phyloP scores from a whole-genome alignment of 2,113 vertebrate genomes.

The Epinephelus fuscoguttatus region DNA sequence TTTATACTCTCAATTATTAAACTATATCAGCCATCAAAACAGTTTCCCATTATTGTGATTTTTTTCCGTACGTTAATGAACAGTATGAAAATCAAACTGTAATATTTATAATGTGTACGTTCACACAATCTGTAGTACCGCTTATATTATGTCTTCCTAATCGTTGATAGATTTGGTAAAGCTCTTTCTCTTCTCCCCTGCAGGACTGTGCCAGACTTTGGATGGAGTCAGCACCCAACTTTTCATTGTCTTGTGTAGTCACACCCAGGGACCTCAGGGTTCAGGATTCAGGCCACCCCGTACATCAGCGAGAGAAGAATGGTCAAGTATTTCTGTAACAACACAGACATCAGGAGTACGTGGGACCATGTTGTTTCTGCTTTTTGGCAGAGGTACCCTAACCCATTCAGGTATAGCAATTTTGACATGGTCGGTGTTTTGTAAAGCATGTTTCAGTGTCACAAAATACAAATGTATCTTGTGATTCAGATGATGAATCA shows the following conservation, averaged over 20 bases:
- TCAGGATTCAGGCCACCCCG: conserved; percentile 31
- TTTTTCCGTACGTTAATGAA: background rate
- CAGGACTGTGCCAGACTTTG: conserved; percentile 63
- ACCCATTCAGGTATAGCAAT: conserved; percentile 85
- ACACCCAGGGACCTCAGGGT: conserved; percentile 23
- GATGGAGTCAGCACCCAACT: conserved; percentile 72
- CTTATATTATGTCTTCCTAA: background rate
- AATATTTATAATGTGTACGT: background rate
- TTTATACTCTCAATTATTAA: background rate
- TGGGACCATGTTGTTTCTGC: conserved; percentile 87
- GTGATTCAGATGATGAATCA: background rate
- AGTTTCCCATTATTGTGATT: background rate
- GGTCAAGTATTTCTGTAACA: conserved; percentile 86
- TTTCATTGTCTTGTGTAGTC: conserved; percentile 32
- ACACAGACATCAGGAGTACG: conserved; percentile 79
- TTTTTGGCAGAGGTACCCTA: conserved; percentile 89
- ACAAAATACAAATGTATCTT: background rate
- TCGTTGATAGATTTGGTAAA: background rate
- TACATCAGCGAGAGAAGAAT: conserved; percentile 65
- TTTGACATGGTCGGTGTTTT: background rate
- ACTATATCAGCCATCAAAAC: background rate
- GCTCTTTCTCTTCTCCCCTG: background rate
- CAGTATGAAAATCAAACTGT: background rate
- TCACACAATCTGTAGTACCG: background rate
- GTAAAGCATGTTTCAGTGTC: background rate